Base-by-base conservation (phyloP, 1,140 invertebrate species). In the Trypoxylus dichotomus region DNA sequence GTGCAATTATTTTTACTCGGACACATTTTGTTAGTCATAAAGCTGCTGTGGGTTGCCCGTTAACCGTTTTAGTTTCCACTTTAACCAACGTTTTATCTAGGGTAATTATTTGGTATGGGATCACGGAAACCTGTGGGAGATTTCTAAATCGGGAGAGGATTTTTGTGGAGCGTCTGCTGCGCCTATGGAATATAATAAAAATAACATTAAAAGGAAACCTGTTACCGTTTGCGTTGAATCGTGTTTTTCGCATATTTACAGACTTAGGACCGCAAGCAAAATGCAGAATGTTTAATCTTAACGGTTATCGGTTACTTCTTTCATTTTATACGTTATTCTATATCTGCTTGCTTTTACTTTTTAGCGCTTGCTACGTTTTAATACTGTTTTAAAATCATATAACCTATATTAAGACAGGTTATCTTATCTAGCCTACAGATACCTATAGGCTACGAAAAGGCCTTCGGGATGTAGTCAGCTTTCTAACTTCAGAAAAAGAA, bases 121-220 rank as follows among this genome's bases (percentile, higher is more conserved):
- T 19, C n/a, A 63, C 60, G 21, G 13, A 19, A 63, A 63, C 60
- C 60, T 63, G 60, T 24, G 60, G 60, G 60, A 63, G 60, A 63
- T 63, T 63, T 24, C 60, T 24, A 63, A 63, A 63, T 63, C 21
- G 60, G 13, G 60, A 63, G 47, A 58, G 47, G 47, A 58, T 58
- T 21, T 58, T 58, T 58, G 47, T 5, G 13, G 47, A 21, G 47
- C 13, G 15, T 58, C 47, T 58, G 15, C 47, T 58, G 25, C 1
- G 60, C 60, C 60, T 63, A 63, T 63, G 60, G 60, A 63, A 63
- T 63, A 63, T 63, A 63, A 63, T 63, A 63, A 63, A 63, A 63
- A 63, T 63, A 63, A 63, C 60, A 63, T 63, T 63, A 63, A 63
- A 63, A 63, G 21, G 60, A 63, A 63, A 63, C 60, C 60, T 63